Evolutionary conservation across 2,888 invertebrate species (phyloP), one percentile per base, ranked within the genome.

Genomic region (Hypsopygia costalis): DNA sequence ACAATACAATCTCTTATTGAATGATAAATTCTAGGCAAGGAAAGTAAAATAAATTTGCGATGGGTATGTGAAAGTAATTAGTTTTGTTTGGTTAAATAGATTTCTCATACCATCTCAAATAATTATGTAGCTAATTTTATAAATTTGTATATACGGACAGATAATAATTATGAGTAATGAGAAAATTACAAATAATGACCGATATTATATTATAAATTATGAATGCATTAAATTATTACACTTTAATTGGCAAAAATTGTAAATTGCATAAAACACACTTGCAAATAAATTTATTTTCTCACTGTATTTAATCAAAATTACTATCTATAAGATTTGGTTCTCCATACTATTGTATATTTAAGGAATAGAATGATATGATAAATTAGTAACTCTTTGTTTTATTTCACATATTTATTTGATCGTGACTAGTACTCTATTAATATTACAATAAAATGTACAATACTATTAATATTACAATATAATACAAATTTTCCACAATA

Each of bases 81-180:
- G 52, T n/a, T n/a, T n/a, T 47, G 32, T 56, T 51, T 52, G 51
- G 51, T 51, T 52, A 52, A 21, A 21, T 6, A 21, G 21, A 21
- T 21, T 16, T 38, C 37, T 44, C 16, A 4, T 3, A 44, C 36
- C 43, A 45, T 43, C 44, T 46, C 44, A 36, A 44, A 41, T 37
- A 34, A 37, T 46, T 53, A 49, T 53, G 54, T 62, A 69, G 59
- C 64, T 75, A 73, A 77, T 79, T 76, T 77, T 80, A 77, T 77
- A 79, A 73, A 79, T 73, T 76, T 83, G 81, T 83, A 81, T 65
- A 82, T 81, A 81, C 68, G 70, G 64, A 64, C 56, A 53, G 60
- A 68, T 65, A 67, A 69, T 65, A 71, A 68, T 61, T 63, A 69
- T 57, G 47, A 44, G 45, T 4, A 16, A 16, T 3, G 16, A 16